Evolutionary conservation across 2,888 invertebrate species (phyloP).

Genomic region (Plagodis pulveraria): DNA sequence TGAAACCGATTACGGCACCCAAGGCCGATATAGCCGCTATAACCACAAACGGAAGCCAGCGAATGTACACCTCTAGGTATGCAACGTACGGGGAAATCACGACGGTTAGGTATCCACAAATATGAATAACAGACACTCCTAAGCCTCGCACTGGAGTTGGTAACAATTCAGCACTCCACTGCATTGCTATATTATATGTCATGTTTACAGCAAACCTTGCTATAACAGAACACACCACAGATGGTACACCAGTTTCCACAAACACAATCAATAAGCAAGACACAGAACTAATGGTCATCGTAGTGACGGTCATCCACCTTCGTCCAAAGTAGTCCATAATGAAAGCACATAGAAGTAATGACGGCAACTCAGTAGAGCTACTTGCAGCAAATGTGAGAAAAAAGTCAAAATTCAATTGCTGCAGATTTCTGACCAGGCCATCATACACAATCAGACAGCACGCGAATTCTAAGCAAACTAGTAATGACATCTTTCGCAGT

Average conservation of each 20-base stretch:
- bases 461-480: slow-evolving; percentile 55
- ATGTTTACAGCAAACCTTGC: slow-evolving; percentile 64
- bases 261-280: slow-evolving; percentile 54
- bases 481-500: slow-evolving; percentile 53
- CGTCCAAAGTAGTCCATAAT: slow-evolving; percentile 62
- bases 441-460: slow-evolving; percentile 59
- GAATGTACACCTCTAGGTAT: slow-evolving; percentile 54
- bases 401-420: slow-evolving; percentile 58
- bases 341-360: slow-evolving; percentile 55
- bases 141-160: slow-evolving; percentile 61
- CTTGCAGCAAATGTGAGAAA: slow-evolving; percentile 61
- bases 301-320: slow-evolving; percentile 53
- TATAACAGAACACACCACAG: slow-evolving; percentile 54
- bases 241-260: slow-evolving; percentile 46
- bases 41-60: slow-evolving; percentile 63
- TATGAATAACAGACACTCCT: slow-evolving; percentile 56
- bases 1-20: slow-evolving; percentile 49
- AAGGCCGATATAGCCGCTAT: slow-evolving; percentile 48
- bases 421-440: slow-evolving; percentile 56
- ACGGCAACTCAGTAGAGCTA: slow-evolving; percentile 61
- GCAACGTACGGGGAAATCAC: slow-evolving; percentile 63
- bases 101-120: slow-evolving; percentile 56
- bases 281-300: slow-evolving; percentile 48
- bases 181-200: slow-evolving; percentile 50
- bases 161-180: slow-evolving; percentile 62